Conservation (phyloP, 2,888 invertebrate genomes). For the Zelleria hepariella region DNA sequence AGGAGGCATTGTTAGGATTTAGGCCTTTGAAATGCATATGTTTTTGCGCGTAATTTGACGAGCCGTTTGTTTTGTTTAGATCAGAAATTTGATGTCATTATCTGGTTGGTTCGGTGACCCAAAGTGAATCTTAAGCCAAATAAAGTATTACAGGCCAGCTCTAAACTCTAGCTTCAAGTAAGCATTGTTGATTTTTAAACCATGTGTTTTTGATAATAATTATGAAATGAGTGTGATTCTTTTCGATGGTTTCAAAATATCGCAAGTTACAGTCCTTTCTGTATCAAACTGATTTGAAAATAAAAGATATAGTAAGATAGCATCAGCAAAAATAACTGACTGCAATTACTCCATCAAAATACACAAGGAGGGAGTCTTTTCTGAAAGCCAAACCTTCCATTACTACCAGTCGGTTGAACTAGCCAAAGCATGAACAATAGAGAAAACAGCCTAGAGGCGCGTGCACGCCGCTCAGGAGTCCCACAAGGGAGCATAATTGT, state of each 20-base stretch:
- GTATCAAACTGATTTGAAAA: too few species aligned
- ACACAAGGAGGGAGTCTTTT: neutral
- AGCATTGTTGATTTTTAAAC: too few species aligned
- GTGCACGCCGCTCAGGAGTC: slow-evolving; percentile 8
- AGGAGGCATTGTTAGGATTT: neutral
- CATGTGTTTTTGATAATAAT: too few species aligned
- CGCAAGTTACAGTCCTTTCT: too few species aligned
- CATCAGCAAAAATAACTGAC: neutral
- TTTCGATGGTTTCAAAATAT: too few species aligned
- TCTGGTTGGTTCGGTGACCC: too few species aligned
- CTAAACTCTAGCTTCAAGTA: too few species aligned
- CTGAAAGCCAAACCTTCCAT: neutral
- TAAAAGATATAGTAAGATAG: too few species aligned
- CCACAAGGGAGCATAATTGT: slow-evolving; percentile 20
- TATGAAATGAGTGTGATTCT: too few species aligned
- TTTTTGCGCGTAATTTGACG: neutral
- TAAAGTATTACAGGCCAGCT: too few species aligned
- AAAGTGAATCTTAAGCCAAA: too few species aligned
- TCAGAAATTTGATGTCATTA: too few species aligned
- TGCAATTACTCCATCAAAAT: neutral
- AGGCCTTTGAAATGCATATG: neutral
- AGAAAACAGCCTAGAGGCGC: slow-evolving; percentile 19
- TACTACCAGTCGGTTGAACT: neutral
- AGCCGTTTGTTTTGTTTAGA: neutral
- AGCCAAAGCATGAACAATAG: neutral